Evolutionary conservation across 1,140 invertebrate species (phyloP), one percentile per base, ranked within the genome.

Genomic region (Sitophilus oryzae): DNA sequence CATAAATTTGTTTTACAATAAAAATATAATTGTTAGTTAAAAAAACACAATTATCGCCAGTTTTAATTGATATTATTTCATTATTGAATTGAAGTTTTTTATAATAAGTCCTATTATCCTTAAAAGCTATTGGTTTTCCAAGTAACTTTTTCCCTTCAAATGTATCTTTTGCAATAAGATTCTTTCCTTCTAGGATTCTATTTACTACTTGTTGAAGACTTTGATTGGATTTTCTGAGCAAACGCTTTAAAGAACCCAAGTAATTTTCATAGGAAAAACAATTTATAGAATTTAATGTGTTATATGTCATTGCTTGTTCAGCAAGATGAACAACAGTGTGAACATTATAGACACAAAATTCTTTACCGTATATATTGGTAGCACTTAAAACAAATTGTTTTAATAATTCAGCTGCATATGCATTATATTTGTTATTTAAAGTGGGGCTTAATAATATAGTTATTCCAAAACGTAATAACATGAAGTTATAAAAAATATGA

Each of bases 301-400:
- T 43, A 58, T 19, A 59, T 10, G 15, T 30, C 34, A 50, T 45
- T 34, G 46, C 46, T n/a, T 54, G 40, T 23, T 59, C 42, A 18
- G 57, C 35, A 22, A 59, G 30, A 42, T 59, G 52, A 30, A 49
- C 45, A 23, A 59, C 18, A 15, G 36, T 25, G 50, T 59, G 57
- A n/a, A 23, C 19, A 30, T 59, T 59, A 30, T 59, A 59, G 14
- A 54, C 34, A 38, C 51, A 54, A 20, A 53, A 59, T 8, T 54
- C 52, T 15, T 43, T n/a, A n/a, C 45, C 47, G 38, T 59, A 58
- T n/a, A 59, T 49, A 19, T 48, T 30, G n/a, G 11, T 49, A n/a
- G 50, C 25, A 50, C 36, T 18, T 11, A 23, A 22, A 23, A 59
- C 51, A 54, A 59, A 59, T 40, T 46, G 15, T n/a, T 15, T 10